A percentile compares a stretch with the other conserved stretches of the same genome.
These are phyloP conservation scores for Myiotriccus ornatus DNA, from an alignment of 2,797 vertebrate species.

Conservation along the genomic window DNA sequence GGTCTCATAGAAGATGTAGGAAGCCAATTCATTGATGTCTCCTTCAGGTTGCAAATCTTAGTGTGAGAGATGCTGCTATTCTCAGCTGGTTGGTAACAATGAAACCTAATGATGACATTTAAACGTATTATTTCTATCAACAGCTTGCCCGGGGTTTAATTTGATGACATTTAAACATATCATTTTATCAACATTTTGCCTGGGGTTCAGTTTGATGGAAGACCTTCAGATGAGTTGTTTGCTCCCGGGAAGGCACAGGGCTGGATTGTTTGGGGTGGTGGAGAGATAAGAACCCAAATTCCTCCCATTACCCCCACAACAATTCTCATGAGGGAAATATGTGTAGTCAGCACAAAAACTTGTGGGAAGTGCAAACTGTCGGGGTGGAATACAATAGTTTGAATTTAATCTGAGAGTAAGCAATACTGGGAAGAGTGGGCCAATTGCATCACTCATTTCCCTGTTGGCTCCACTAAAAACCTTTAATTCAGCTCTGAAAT, in stretches of 20 bases:
- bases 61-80: background rate
- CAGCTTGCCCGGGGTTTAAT: background rate
- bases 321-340: background rate
- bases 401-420: slow-evolving; percentile 15
- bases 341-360: background rate
- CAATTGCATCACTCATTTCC: background rate
- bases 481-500: background rate
- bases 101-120: background rate
- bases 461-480: slow-evolving; percentile 18
- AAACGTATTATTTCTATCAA: background rate
- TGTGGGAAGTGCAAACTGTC: background rate
- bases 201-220: background rate
- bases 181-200: background rate
- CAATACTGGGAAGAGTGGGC: background rate
- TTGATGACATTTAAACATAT: background rate
- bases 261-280: background rate
- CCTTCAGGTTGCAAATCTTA: background rate
- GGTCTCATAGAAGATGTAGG: fast-evolving
- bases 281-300: slow-evolving; percentile 5
- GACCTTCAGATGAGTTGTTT: background rate
- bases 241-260: background rate
- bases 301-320: background rate
- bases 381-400: background rate
- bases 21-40: background rate
- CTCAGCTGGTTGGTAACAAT: background rate